Evolutionary conservation across 2,113 vertebrate species (phyloP), one percentile per base, ranked within the genome.

Genomic region (Psammodynastes pulverulentus): DNA sequence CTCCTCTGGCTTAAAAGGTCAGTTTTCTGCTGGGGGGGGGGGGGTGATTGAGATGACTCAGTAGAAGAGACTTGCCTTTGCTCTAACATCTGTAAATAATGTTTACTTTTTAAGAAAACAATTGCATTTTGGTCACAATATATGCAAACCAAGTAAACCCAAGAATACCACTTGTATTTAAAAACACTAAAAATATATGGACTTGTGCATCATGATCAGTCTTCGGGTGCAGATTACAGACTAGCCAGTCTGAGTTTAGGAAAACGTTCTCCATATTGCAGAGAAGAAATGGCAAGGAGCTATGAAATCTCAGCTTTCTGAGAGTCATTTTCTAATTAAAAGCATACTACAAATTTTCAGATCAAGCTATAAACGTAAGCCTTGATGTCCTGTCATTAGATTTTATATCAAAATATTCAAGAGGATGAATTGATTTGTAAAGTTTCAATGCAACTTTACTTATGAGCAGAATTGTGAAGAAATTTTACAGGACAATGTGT

Each of bases 1-100:
- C 98, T 99, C 91, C 96, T 99, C 93, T 99, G 99, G 99, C 98
- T 99, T 67, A 98, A 98, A 96, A 98, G 98, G 98, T 98, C 96
- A 96, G 95, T 0, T 2, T 15, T 9, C 34, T 92, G 0, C 1
- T 79, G 86, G 0, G 46, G 45, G 0, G n/a, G 0, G 21, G 86
- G 0, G 46, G 45, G 0, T 34, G 0, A 24, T 3, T 0, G 79
- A 67, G 24, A 72, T 1, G 89, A 67, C 21, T 49, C 39, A 62
- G 5, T 46, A 91, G 7, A 13, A 1, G 51, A 48, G 0, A 9
- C 9, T 89, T 45, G 5, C 9, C 34, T 90, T 91, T 39, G 24
- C 10, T 34, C 26, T 29, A 9, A 0, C 48, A 84, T 34, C 1
- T 0, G 48, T 45, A 45, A 90, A 46, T 13, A 13, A 79, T 21